Evolutionary conservation across 1,140 invertebrate species (phyloP), one percentile per base, ranked within the genome.

Genomic region (Magallana ariakensis): DNA sequence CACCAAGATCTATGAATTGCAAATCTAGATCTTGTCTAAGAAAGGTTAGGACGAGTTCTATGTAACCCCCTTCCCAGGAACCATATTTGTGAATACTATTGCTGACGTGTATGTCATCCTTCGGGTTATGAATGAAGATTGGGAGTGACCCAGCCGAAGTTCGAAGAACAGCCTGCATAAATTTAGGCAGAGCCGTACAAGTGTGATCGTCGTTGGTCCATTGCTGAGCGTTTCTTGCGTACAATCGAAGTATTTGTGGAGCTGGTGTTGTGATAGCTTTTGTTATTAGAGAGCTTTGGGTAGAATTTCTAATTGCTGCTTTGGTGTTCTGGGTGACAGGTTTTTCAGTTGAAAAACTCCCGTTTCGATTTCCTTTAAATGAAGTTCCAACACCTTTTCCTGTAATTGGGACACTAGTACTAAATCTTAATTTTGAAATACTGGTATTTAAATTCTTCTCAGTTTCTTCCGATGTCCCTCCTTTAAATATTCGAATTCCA

Each of bases 1-100:
- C 85, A 15, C 89, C 89, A 9, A 90, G 53, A 80, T 90, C 89
- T 54, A 90, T 46, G 19, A 90, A 90, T 7, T 66, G 54, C 46
- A 66, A 33, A 53, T 66, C 13, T 56, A 83, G 57, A 56, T 88
- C 80, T n/a, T 54, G 46, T 66, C 55, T 70, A 16, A 88, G 15
- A 9, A 84, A 19, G n/a, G 8, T 19, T 9, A 58, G n/a, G 15
- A 88, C 84, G 7, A 88, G 16, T 16, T 86, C 75, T 9, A 83
- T 54, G 11, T 62, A 33, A 33, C 70, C 58, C 19, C 81, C 80
- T 81, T 88, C 85, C 85, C 85, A 88, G 19, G 87, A 57, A 19
- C 33, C 66, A n/a, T 22, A 58, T n/a, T 70, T 82, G 1, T 58
- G 55, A 19, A 88, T 10, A 22, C 56, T 62, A 26, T 66, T 70